Evolutionary conservation across 1,140 invertebrate species (phyloP).

Genomic region (Drosophila parabipectinata): DNA sequence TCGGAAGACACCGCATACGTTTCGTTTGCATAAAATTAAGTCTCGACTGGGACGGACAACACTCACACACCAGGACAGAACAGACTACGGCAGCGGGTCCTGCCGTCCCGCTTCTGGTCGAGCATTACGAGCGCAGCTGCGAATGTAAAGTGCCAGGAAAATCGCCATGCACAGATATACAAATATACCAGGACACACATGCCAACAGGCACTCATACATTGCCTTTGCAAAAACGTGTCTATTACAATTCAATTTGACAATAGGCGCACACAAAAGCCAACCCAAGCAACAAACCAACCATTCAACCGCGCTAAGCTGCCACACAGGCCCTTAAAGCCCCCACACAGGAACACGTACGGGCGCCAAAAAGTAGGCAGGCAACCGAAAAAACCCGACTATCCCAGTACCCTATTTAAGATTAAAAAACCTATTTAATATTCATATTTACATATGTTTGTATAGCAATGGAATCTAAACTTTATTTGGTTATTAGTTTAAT

Average conservation of each 20-base stretch:
- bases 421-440: too few relatives aligned
- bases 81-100: neutral
- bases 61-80: neutral
- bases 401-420: conserved; percentile 3
- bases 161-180: conserved; percentile 24
- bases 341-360: conserved; percentile 13
- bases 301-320: conserved; percentile 65
- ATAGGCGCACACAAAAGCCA: conserved; percentile 80
- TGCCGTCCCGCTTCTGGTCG: conserved; percentile 42
- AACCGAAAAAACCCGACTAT: conserved; percentile 35
- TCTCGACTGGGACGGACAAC: conserved; percentile 18
- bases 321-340: conserved; percentile 24
- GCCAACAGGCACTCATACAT: conserved; percentile 22
- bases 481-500: conserved; percentile 1
- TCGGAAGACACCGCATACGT: conserved; percentile 69
- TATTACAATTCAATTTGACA: conserved; percentile 83
- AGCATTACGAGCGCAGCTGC: conserved; percentile 73
- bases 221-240: conserved; percentile 70
- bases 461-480: neutral
- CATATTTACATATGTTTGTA: neutral
- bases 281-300: conserved; percentile 59
- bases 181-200: conserved; percentile 3
- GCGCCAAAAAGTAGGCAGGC: conserved; percentile 22
- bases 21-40: conserved; percentile 79
- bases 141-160: conserved; percentile 76